Evolutionary conservation across 1,140 invertebrate species (phyloP).

Genomic region (Eurytemora carolleeae): DNA sequence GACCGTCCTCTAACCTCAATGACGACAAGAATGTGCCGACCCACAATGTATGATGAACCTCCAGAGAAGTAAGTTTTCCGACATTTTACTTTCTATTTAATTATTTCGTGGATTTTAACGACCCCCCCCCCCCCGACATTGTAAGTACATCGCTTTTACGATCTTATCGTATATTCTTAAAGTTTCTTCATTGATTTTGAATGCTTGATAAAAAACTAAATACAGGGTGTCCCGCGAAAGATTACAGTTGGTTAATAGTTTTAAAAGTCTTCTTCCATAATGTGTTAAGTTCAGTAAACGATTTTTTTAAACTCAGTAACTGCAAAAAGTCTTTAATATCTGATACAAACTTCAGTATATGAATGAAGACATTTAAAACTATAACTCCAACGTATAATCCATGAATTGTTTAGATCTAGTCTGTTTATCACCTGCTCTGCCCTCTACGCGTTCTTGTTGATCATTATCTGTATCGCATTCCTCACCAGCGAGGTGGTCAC

Average conservation of each 20-base stretch:
- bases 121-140: background rate
- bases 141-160: background rate
- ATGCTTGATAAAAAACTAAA: background rate
- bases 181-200: too few relatives aligned
- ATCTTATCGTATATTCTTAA: too few relatives aligned
- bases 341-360: too few relatives aligned
- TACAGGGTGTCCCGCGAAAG: too few relatives aligned
- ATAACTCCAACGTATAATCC: constrained; percentile 3
- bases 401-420: constrained; percentile 52
- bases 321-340: background rate
- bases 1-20: constrained; percentile 12
- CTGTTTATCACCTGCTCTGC: constrained; percentile 83
- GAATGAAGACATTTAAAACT: constrained; percentile 1
- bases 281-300: background rate
- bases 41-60: constrained; percentile 15
- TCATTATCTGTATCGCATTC: constrained; percentile 74
- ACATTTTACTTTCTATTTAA: background rate
- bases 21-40: constrained; percentile 5
- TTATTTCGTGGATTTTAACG: background rate
- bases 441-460: constrained; percentile 73
- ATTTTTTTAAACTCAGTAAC: background rate
- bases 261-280: too few relatives aligned
- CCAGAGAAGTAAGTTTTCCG: constrained; percentile 13
- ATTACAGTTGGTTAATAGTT: too few relatives aligned
- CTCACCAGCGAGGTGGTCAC: constrained; percentile 80